Evolutionary conservation across 2,797 vertebrate genomes (phyloP), one percentile per base, ranked within the genome.

Genomic region (Valencia hispanica): DNA sequence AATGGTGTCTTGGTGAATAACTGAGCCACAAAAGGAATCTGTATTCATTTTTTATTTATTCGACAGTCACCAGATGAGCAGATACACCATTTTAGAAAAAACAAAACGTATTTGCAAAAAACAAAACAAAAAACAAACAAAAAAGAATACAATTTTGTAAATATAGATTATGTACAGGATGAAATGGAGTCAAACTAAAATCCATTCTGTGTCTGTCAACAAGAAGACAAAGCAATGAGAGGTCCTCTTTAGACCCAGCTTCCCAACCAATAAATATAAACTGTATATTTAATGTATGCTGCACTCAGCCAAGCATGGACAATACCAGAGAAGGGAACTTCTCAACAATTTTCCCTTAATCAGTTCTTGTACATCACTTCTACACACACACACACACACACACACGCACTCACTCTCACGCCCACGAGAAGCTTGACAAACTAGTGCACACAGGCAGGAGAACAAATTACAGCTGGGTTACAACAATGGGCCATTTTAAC

Each of bases 31-130:
- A 65, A 59, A 72, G 80, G 66, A 41, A 68, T 72, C 2, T 78
- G 63, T 88, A 91, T 88, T 84, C 80, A 89, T 84, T 85, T 91
- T 87, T 83, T 85, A 91, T 88, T 91, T 94, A 93, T 95, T 95
- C 94, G 94, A 95, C 94, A 84, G 93, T 93, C 94, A 95, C 94
- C 90, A 95, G 93, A 95, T 95, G 93, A 95, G 92, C 92, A 94
- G 94, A 95, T 94, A 95, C 94, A 95, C 95, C 89, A 93, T 95
- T 95, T 94, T 93, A 93, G 89, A 95, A 95, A 95, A 94, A 86
- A 95, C 95, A 94, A 95, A 94, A 90, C 89, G 91, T 93, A 93
- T 95, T 93, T 94, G 83, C 82, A 93, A 94, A 95, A n/a, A n/a
- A n/a, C n/a, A n/a, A n/a, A 65, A 25, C 17, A 61, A 30, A 65